Base-by-base conservation (phyloP, 2,113 vertebrate genomes). In the Charadrius vociferus region DNA sequence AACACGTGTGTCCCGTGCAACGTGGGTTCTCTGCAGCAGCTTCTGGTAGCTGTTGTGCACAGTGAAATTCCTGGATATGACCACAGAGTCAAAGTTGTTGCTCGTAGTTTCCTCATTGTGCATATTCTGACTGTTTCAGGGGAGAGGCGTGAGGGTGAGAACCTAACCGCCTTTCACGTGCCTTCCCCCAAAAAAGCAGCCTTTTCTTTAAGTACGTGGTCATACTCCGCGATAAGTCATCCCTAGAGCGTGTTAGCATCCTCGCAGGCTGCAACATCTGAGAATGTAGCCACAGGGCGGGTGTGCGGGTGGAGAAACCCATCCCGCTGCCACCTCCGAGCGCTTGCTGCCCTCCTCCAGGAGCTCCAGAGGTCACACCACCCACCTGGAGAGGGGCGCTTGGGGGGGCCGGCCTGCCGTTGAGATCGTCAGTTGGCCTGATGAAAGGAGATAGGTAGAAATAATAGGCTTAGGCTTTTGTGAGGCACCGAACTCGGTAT, bases 161-260 rank as follows among this genome's bases (percentile, higher is more conserved):
- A 18, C 15, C 1, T 10, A 9, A 23, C 39, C 47, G 4, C 34
- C 55, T 36, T 50, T 19, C 73, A 7, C 5, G 1, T n/a, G 27
- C 27, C 29, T 58, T 70, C 37, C 43, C 49, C 34, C 8, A 45
- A 49, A 45, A 75, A 58, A 52, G 12, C 18, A 18, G 22, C 49
- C 47, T 24, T 43, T 47, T 20, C 7, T 14, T 49, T 10, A 10
- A 14, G 67, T 8, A 6, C 2, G 1, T 4, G 74, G 39, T 12
- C 18, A 0, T 12, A 2, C 26, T 52, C 47, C 22, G 14, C 6
- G 20, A 1, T 32, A 12, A 19, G 39, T 12, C 43, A 1, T 5
- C 14, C 32, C 39, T 14, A 4, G 8, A 4, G 21, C 2, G 20
- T 1, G 14, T n/a, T 56, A 10, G 17, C 47, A 5, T 23, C 58